phyloP scores from a whole-genome alignment of 2,113 vertebrate genomes.

The Phylloscopus trochiloides region DNA sequence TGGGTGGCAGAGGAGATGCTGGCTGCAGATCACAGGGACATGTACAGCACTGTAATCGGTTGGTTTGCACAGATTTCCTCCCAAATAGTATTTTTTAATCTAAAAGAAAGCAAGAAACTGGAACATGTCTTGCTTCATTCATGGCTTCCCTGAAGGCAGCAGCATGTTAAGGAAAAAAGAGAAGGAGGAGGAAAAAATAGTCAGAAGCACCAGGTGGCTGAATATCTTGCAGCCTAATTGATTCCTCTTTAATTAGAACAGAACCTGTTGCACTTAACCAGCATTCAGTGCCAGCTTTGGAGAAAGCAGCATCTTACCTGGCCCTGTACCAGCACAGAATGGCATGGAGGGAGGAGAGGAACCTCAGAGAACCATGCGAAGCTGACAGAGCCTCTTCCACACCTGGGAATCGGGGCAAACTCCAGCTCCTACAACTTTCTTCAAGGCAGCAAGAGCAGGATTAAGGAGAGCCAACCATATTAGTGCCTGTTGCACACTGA shows the following conservation, averaged over 20 bases:
- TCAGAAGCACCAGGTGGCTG: conserved; percentile 51
- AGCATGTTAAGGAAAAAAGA: background rate
- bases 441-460: background rate
- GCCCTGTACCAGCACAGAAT: background rate
- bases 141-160: conserved; percentile 51
- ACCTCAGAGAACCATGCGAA: fast-evolving
- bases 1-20: background rate
- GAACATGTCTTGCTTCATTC: background rate
- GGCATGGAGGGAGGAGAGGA: background rate
- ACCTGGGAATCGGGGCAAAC: background rate
- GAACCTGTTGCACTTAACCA: conserved; percentile 30
- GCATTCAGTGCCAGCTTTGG: background rate
- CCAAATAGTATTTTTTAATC: background rate
- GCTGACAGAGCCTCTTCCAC: background rate
- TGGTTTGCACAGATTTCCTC: background rate
- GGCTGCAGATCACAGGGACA: background rate
- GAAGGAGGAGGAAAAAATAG: conserved; percentile 30
- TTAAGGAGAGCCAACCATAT: background rate
- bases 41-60: background rate
- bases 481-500: background rate
- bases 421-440: background rate
- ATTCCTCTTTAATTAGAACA: conserved; percentile 59
- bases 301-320: background rate
- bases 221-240: conserved; percentile 45
- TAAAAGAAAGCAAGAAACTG: conserved; percentile 21